These are phyloP conservation scores for Ptiloglossa arizonensis DNA, from an alignment of 1,140 invertebrate genomes.

Conservation along the genomic window DNA sequence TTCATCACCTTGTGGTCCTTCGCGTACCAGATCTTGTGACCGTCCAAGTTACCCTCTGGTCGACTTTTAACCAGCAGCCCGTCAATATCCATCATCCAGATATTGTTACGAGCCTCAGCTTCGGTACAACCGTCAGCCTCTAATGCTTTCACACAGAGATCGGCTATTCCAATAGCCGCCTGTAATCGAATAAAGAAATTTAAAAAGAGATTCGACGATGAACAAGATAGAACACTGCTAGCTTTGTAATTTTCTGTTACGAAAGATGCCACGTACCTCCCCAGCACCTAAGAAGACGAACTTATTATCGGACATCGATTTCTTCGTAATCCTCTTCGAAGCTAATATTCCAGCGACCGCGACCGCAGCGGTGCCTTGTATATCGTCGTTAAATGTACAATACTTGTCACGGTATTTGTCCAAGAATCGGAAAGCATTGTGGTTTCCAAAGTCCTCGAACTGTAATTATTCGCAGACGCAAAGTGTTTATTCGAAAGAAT, in stretches of 20 bases:
- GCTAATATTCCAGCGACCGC: conserved; percentile 95
- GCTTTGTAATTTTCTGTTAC: neutral
- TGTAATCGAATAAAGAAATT: conserved; percentile 64
- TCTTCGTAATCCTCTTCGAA: conserved; percentile 90
- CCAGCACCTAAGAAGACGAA: conserved; percentile 97
- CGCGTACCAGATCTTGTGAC: conserved; percentile 91
- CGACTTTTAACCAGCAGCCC: conserved; percentile 89
- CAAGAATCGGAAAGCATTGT: conserved; percentile 95
- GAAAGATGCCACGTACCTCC: conserved; percentile 83
- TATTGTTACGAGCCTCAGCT: conserved; percentile 89
- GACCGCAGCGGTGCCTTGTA: conserved; percentile 97
- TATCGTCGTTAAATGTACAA: conserved; percentile 98
- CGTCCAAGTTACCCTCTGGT: conserved; percentile 87
- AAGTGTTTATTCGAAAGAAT: neutral
- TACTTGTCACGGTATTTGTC: conserved; percentile 93
- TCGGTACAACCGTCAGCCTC: conserved; percentile 89
- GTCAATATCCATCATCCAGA: conserved; percentile 95
- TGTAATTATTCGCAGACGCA: conserved; percentile 74
- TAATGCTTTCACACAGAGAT: conserved; percentile 93
- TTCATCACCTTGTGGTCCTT: conserved; percentile 91
- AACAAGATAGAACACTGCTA: no score
- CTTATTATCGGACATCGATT: conserved; percentile 89
- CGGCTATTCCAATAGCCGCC: conserved; percentile 94
- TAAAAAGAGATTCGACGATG: neutral
- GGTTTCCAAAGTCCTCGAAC: conserved; percentile 98